phyloP scores from a whole-genome alignment of 1,140 invertebrate genomes.

The Ylistrum balloti region DNA sequence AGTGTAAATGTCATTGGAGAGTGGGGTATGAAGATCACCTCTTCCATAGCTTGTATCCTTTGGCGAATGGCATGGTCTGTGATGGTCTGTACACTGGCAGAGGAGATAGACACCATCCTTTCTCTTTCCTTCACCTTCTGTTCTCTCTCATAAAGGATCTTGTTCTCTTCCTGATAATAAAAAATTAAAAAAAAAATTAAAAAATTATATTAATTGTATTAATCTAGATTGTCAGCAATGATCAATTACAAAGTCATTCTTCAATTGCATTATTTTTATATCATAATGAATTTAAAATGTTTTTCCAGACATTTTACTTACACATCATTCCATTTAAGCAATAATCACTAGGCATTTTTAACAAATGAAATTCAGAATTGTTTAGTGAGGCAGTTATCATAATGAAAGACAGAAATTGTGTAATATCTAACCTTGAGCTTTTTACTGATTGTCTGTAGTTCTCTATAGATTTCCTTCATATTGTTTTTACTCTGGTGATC shows the following conservation, averaged over 20 bases:
- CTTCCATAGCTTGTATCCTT: constrained; percentile 69
- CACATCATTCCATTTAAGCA: too few species aligned
- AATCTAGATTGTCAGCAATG: too few species aligned
- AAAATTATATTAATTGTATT: too few species aligned
- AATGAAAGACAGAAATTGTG: constrained; percentile 42
- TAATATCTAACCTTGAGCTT: constrained; percentile 74
- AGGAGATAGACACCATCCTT: constrained; percentile 74
- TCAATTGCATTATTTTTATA: too few species aligned
- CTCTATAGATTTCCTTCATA: constrained; percentile 77
- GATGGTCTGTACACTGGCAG: constrained; percentile 77
- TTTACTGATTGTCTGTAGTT: constrained; percentile 78
- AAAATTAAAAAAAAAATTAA: too few species aligned
- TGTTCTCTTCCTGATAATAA: constrained; percentile 68
- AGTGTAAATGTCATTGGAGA: too few species aligned
- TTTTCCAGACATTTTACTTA: too few species aligned
- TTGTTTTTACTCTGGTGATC: constrained; percentile 66
- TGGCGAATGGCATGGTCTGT: constrained; percentile 77
- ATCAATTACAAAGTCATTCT: too few species aligned
- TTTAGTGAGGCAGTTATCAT: too few species aligned
- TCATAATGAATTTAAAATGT: too few species aligned
- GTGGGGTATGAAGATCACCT: constrained; percentile 62
- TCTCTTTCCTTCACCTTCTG: constrained; percentile 77
- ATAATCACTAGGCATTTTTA: too few species aligned
- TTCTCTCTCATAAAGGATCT: constrained; percentile 75
- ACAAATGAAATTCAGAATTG: too few species aligned